Evolutionary conservation across 1,140 invertebrate genomes (phyloP).

Genomic region (Drosophila nannoptera): DNA sequence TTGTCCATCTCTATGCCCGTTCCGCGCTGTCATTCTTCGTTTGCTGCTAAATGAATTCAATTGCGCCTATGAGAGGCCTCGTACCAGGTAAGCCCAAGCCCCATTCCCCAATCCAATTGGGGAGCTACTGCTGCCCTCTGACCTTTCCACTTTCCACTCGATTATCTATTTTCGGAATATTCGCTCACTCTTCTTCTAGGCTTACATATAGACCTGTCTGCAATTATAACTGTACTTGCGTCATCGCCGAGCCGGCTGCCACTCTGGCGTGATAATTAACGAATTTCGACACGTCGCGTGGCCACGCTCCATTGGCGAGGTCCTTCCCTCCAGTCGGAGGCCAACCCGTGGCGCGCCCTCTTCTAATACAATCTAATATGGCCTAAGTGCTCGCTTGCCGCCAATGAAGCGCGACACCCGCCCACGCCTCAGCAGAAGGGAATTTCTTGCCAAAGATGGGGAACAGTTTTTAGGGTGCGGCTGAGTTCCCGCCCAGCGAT

Average conservation of each 20-base stretch:
- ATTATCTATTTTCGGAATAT: not conserved
- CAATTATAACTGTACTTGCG: not conserved
- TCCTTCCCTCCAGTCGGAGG: not conserved
- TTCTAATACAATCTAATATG: not conserved
- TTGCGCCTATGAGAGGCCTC: conserved; percentile 52
- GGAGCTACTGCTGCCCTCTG: not conserved
- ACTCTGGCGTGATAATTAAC: conserved; percentile 58
- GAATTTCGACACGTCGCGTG: conserved; percentile 64
- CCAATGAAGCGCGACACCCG: not conserved
- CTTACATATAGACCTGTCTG: not conserved
- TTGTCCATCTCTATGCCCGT: not conserved
- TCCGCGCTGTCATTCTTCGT: conserved; percentile 50
- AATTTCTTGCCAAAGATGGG: no score
- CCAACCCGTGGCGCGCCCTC: not conserved
- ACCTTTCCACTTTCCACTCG: not conserved
- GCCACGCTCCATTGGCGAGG: conserved; percentile 58
- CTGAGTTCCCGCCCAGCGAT: no score
- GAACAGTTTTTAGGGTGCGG: no score
- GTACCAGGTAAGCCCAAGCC: not conserved
- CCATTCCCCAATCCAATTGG: no score
- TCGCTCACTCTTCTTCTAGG: not conserved
- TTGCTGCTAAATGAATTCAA: conserved; percentile 61
- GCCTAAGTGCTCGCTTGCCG: no score
- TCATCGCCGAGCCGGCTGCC: conserved; percentile 46
- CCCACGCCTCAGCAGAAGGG: conserved; percentile 24